These are phyloP conservation scores for Raphicerus campestris DNA, from an alignment of 2,113 vertebrate species.

Conservation along the genomic window DNA sequence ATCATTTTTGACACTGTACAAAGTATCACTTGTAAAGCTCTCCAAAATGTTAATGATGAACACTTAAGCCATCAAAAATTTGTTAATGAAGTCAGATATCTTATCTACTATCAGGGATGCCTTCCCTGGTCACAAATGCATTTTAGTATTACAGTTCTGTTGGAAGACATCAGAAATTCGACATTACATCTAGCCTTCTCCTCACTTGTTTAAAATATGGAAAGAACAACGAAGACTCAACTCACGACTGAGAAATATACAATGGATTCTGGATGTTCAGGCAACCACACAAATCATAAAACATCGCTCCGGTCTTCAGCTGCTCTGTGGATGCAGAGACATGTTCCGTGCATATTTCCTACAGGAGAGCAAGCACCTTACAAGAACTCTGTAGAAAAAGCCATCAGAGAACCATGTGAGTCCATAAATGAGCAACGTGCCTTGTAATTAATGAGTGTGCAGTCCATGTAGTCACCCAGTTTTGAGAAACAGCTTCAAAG, in stretches of 20 bases:
- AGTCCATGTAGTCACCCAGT: not conserved
- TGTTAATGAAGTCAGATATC: not conserved
- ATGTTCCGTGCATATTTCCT: not conserved
- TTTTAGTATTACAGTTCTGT: not conserved
- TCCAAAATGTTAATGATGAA: slow-evolving; percentile 27
- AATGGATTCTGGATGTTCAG: not conserved
- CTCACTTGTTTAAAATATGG: not conserved
- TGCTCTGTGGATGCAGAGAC: not conserved
- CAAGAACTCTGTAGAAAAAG: not conserved
- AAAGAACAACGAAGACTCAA: not conserved
- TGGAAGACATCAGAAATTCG: not conserved
- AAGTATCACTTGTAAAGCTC: slow-evolving; percentile 13
- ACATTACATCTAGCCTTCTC: not conserved
- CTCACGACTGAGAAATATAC: not conserved
- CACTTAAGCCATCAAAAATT: not conserved
- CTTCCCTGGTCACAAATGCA: not conserved
- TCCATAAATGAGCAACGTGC: slow-evolving; percentile 18
- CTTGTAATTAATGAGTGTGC: not conserved
- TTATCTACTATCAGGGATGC: not conserved
- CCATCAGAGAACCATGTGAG: not conserved
- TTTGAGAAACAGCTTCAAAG: slow-evolving; percentile 39
- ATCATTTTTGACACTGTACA: not conserved
- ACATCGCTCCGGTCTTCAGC: not conserved
- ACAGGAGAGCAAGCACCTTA: not conserved
- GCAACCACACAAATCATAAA: not conserved